phyloP scores from a whole-genome alignment of 2,113 vertebrate genomes.

The Alces alces region DNA sequence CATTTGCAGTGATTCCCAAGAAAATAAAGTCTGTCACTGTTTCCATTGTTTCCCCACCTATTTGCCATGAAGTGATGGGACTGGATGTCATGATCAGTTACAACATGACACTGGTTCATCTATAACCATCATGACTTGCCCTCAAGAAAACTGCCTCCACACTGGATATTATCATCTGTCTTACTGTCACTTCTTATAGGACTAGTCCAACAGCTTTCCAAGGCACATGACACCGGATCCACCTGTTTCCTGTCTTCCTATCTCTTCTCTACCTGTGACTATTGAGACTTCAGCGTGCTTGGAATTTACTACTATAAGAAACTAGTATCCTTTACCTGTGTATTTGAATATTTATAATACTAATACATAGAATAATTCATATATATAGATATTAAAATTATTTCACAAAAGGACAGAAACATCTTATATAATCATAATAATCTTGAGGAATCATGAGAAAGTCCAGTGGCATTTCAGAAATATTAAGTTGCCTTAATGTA shows the following conservation, averaged over 20 bases:
- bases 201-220: background rate
- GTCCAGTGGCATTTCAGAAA: background rate
- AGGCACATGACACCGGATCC: background rate
- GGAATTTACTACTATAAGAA: background rate
- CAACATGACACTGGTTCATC: background rate
- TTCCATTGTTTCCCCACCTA: background rate
- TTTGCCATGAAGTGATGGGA: background rate
- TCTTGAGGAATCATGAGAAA: background rate
- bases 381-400: background rate
- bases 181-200: background rate
- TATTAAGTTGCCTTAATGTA: background rate
- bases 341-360: background rate
- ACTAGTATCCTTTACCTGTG: background rate
- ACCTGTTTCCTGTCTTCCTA: background rate
- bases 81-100: background rate
- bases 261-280: background rate
- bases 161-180: background rate
- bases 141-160: background rate
- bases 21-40: background rate
- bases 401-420: background rate
- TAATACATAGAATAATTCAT: background rate
- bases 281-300: background rate
- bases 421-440: background rate
- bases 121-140: background rate
- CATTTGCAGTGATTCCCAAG: background rate